Percentiles rank a stretch among this genome's conserved stretches.
Conservation (phyloP, 2,113 vertebrate species). For the Gobio gobio region DNA sequence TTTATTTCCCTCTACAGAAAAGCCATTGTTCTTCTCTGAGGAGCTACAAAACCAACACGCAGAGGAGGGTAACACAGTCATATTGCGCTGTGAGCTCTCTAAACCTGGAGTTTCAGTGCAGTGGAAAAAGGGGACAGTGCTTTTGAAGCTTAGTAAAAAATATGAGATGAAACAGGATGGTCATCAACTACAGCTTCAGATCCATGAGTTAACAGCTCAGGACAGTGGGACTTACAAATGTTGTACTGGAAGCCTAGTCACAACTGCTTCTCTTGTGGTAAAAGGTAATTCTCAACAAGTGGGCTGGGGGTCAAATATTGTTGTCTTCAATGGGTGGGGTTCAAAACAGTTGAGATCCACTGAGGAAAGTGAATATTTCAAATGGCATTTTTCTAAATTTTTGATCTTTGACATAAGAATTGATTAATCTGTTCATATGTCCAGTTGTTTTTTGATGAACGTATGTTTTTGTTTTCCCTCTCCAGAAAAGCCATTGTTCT, state of each 20-base stretch:
- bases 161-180: conserved; percentile 71
- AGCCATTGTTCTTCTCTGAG: conserved; percentile 72
- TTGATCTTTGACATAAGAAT: too few relatives aligned
- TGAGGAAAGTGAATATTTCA: too few relatives aligned
- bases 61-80: conserved; percentile 75
- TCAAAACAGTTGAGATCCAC: too few relatives aligned
- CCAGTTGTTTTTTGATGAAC: background rate
- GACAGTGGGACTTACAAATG: conserved; percentile 77
- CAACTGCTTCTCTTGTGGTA: conserved; percentile 70
- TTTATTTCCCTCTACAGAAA: background rate
- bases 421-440: background rate
- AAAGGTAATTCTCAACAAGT: conserved; percentile 64
- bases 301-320: too few relatives aligned
- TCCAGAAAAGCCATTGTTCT: conserved; percentile 51
- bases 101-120: conserved; percentile 58
- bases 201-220: conserved; percentile 65
- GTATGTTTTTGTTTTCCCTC: conserved; percentile 10
- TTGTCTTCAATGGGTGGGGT: too few relatives aligned
- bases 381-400: too few relatives aligned
- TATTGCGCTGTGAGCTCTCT: conserved; percentile 74
- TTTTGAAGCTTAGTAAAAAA: conserved; percentile 66
- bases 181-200: conserved; percentile 73
- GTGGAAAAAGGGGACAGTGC: conserved; percentile 74
- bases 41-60: conserved; percentile 81
- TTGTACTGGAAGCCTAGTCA: conserved; percentile 61